Evolutionary conservation across 2,113 vertebrate genomes (phyloP), one percentile per base, ranked within the genome.

Genomic region (Geococcyx californianus): DNA sequence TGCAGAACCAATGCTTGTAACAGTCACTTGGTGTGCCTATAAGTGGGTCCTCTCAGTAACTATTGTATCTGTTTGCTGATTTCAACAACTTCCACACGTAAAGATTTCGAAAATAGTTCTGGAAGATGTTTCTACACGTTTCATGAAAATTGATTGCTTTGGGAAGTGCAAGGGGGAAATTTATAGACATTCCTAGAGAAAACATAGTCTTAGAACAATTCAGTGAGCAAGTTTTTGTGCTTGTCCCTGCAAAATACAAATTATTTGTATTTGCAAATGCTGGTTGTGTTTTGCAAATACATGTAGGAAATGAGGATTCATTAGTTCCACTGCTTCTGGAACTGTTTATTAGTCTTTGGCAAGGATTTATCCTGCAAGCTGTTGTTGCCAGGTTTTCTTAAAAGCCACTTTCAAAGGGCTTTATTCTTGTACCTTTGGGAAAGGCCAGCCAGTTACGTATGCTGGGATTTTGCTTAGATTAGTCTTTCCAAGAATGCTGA

Each of bases 301-400:
- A 1, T 16, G 38, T 47, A 59, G 52, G 52, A 96, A 90, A 94
- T 59, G 12, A 92, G 68, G 42, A 59, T 94, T 94, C 47, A 74
- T 92, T 88, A 94, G 89, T 86, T 90, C 64, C 36, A 13, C 76
- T 81, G 51, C 45, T 80, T 66, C 55, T 90, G 88, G 60, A 95
- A 77, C 83, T 84, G 55, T 88, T 92, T 94, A 74, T 92, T 96
- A 96, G 88, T 92, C 72, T 92, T 92, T 90, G 93, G 90, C 94
- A 95, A 75, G 73, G 44, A 77, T 72, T 94, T 38, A 16, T 90
- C 64, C 60, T 67, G 42, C 42, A 52, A 76, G 51, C 24, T 70
- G 34, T 63, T 92, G 51, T 77, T 92, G 91, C 83, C 94, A 92
- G 89, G 51, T 81, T 92, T 90, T 88, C 76, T 93, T 78, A 95